Conservation (phyloP, 2,113 vertebrate species). For the Suncus etruscus region DNA sequence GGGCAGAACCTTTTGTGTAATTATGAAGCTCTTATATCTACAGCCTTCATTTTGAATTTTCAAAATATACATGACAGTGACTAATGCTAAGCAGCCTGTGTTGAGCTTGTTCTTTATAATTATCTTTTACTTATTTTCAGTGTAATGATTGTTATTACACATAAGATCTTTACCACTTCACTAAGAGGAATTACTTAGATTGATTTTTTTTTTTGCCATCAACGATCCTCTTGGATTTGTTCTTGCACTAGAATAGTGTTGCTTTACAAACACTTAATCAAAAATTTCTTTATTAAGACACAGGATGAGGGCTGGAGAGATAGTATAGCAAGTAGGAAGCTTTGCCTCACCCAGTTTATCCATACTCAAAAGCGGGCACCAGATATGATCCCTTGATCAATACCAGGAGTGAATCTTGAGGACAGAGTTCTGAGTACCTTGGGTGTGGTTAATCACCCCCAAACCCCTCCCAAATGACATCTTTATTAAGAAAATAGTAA, state of each 20-base stretch:
- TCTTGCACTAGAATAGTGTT: not conserved
- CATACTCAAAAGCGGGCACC: too few relatives aligned
- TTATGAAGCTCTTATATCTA: not conserved
- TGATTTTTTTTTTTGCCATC: not conserved
- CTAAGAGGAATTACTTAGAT: not conserved
- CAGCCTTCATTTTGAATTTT: not conserved
- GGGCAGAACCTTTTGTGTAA: not conserved
- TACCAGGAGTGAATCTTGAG: too few relatives aligned
- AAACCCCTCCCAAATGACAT: too few relatives aligned
- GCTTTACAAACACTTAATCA: not conserved
- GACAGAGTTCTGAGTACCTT: too few relatives aligned
- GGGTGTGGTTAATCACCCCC: too few relatives aligned
- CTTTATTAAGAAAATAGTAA: not conserved
- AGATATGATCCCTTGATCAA: too few relatives aligned
- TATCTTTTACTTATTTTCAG: not conserved
- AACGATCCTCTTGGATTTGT: not conserved
- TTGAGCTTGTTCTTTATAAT: not conserved
- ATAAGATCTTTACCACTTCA: constrained; percentile 35
- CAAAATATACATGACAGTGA: not conserved
- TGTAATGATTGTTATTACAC: not conserved
- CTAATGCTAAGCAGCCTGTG: not conserved
- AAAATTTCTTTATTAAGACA: not conserved
- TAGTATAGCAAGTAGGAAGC: too few relatives aligned
- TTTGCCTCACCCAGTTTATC: too few relatives aligned
- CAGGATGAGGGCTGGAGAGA: too few relatives aligned